Percentiles rank a stretch among this genome's conserved stretches.
These are phyloP conservation scores for Drosophila recens DNA, from an alignment of 2,888 invertebrate species.

Conservation along the genomic window DNA sequence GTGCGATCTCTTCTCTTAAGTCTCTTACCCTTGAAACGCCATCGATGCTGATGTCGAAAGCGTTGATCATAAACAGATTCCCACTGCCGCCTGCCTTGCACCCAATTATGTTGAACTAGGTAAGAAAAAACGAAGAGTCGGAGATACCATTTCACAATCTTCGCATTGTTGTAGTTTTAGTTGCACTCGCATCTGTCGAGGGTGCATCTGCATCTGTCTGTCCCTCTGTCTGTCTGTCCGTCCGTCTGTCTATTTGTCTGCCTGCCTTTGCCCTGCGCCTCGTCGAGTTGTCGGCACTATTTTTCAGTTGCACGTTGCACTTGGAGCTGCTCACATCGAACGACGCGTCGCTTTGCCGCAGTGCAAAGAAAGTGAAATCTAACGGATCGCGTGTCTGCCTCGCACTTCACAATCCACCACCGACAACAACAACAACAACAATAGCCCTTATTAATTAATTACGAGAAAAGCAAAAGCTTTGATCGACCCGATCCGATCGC, in stretches of 20 bases:
- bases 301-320: slow-evolving; percentile 74
- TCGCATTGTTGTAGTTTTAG: slow-evolving; percentile 52
- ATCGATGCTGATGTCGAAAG: slow-evolving; percentile 13
- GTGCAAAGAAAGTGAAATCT: slow-evolving; percentile 70
- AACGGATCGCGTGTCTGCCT: slow-evolving; percentile 62
- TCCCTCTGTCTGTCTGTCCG: background rate
- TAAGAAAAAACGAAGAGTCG: slow-evolving; percentile 41
- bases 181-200: slow-evolving; percentile 48
- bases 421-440: slow-evolving; percentile 54
- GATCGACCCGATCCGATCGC: slow-evolving; percentile 7
- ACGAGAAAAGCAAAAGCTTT: slow-evolving; percentile 18
- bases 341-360: slow-evolving; percentile 11
- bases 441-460: slow-evolving; percentile 62
- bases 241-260: slow-evolving; percentile 1
- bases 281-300: slow-evolving; percentile 28
- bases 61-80: slow-evolving; percentile 72
- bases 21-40: slow-evolving; percentile 67
- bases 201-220: slow-evolving; percentile 35
- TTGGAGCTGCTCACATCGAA: slow-evolving; percentile 63
- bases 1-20: slow-evolving; percentile 1
- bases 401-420: slow-evolving; percentile 4
- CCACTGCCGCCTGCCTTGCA: slow-evolving; percentile 36
- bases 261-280: slow-evolving; percentile 37
- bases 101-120: slow-evolving; percentile 69
- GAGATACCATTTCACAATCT: slow-evolving; percentile 43